These are phyloP conservation scores for Ceratina calcarata DNA, from an alignment of 1,140 invertebrate genomes.

Conservation along the genomic window DNA sequence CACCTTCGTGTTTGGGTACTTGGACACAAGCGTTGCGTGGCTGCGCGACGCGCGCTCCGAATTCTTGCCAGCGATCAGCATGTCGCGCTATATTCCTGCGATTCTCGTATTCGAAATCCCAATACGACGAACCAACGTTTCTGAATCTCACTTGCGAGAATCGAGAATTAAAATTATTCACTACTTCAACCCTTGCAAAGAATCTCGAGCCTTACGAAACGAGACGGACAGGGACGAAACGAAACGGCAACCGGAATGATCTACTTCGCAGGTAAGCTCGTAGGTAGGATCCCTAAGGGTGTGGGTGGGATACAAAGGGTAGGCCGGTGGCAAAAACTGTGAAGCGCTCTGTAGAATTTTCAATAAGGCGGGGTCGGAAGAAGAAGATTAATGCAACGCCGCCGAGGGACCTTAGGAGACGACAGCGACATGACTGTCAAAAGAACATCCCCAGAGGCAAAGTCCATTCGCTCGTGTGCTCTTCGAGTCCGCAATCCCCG, in stretches of 20 bases:
- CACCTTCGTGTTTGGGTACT: neutral
- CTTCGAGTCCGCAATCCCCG: constrained; percentile 49
- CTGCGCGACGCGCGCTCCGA: constrained; percentile 3
- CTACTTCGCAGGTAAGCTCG: constrained; percentile 36
- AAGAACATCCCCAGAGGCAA: constrained; percentile 71
- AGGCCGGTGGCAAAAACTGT: constrained; percentile 68
- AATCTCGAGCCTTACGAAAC: neutral
- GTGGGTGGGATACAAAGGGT: constrained; percentile 55
- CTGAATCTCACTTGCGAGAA: neutral
- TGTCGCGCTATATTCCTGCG: too few species aligned
- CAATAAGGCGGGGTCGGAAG: constrained; percentile 71
- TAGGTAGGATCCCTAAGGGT: constrained; percentile 32
- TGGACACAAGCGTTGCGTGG: constrained; percentile 5
- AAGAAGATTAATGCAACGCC: constrained; percentile 75
- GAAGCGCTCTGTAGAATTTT: constrained; percentile 74
- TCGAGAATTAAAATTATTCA: neutral
- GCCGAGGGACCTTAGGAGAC: constrained; percentile 69
- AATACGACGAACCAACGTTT: too few species aligned
- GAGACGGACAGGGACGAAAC: constrained; percentile 14
- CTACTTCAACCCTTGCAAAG: too few species aligned
- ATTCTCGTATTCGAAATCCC: too few species aligned
- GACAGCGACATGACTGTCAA: constrained; percentile 72
- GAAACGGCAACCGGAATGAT: constrained; percentile 32
- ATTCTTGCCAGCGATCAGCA: neutral
- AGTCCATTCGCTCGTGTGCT: constrained; percentile 60